A percentile compares a stretch with the other conserved stretches of the same genome.
These are phyloP conservation scores for Paraplagusia blochii DNA, from an alignment of 2,113 vertebrate genomes.

Conservation along the genomic window DNA sequence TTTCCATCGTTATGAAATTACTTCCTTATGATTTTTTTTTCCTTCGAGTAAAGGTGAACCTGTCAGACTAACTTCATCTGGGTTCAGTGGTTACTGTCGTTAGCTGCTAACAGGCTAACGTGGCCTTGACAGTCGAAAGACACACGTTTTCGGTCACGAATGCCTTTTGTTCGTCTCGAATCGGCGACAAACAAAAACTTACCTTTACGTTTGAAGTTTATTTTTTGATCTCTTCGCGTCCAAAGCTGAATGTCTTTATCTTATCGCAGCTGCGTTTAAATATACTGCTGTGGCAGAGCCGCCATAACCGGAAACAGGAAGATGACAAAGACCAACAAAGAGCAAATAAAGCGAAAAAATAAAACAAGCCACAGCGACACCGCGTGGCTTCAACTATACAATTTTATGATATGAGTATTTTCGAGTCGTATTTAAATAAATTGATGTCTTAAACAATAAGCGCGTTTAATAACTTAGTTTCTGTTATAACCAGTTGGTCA, in stretches of 20 bases:
- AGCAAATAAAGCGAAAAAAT: neutral
- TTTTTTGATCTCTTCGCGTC: no score
- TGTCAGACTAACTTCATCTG: no score
- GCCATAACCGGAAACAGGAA: conserved; percentile 66
- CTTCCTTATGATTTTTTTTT: no score
- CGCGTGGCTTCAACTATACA: conserved; percentile 18
- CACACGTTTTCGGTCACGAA: neutral
- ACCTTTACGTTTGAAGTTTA: conserved; percentile 39
- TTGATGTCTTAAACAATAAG: no score
- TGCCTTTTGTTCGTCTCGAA: rapidly evolving
- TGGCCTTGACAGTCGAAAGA: conserved; percentile 43
- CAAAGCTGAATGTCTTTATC: neutral
- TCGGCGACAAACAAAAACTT: neutral
- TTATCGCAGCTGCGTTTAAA: conserved; percentile 25
- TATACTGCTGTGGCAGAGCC: conserved; percentile 25
- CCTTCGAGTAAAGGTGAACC: no score
- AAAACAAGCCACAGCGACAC: conserved; percentile 25
- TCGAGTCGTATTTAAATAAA: neutral
- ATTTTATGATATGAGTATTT: no score
- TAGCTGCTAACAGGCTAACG: conserved; percentile 47
- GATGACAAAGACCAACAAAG: neutral
- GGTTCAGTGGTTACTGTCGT: conserved; percentile 24
- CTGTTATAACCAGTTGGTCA: no score
- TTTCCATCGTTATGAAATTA: no score
- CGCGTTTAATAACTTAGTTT: no score